Base-by-base conservation (phyloP, 2,888 invertebrate genomes). In the Eristalis intricaria region DNA sequence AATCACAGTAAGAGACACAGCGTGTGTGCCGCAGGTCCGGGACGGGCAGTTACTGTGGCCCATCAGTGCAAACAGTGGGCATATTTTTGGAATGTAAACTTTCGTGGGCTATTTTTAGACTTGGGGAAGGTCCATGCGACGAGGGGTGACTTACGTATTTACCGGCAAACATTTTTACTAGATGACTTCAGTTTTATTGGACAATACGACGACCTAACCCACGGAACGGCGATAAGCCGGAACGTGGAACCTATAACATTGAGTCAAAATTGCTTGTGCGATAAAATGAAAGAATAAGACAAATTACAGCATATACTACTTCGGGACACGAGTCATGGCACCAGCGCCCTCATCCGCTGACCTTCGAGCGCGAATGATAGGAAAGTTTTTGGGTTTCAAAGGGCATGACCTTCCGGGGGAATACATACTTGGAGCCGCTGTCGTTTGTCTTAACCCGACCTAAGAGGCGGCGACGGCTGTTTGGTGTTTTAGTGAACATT, bases 111-210 rank as follows among this genome's bases (percentile, higher is more conserved):
- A 65, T 58, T 65, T 60, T 65, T 71, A 23, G 29, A 60, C 60
- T 23, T 10, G 26, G 7, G 60, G 56, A n/a, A 56, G 15, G 56
- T 56, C 38, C 38, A 13, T 13, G 2, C 38, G 38, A 35, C 50
- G n/a, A n/a, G 1, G 15, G 43, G 15, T n/a, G 0, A 19, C 50
- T 19, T 8, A 7, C 1, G 8, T 38, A 13, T 13, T 38, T 13
- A 38, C 13, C 38, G 19, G 19, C 26, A 26, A 26, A 26, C 26
- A 60, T 29, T 26, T 60, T 71, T 43, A 29, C 29, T 40, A 40
- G 78, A 43, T 64, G 58, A 65, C 11, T 70, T 38, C 29, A 50
- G 32, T 77, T 78, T 70, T 65, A 60, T 60, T 65, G 32, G 40
- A 56, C 38, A 64, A 50, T 19, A 40, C 61, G 64, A 65, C 35